Base-by-base conservation (phyloP, 2,888 invertebrate genomes). In the Vesta saturnalis region DNA sequence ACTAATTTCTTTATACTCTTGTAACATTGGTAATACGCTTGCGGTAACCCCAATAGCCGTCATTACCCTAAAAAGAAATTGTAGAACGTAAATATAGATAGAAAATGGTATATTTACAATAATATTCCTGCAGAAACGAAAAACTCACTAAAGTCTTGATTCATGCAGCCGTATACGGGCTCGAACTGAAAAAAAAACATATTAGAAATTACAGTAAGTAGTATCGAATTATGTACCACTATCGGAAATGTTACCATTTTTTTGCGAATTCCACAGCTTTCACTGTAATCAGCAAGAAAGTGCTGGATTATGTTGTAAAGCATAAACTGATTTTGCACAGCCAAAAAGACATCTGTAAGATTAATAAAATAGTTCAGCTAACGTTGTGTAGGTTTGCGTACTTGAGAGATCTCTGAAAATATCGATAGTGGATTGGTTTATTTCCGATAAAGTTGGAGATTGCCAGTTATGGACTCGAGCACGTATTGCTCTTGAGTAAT, bases 71-170 rank as follows among this genome's bases (percentile, higher is more conserved):
- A 52, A 61, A 23, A 18, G 14, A 8, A 19, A 2, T 39, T 35
- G 15, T 47, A 23, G n/a, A n/a, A n/a, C n/a, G n/a, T n/a, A n/a
- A n/a, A n/a, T n/a, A n/a, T n/a, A n/a, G n/a, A n/a, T n/a, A n/a
- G n/a, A n/a, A n/a, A n/a, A n/a, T n/a, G n/a, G n/a, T n/a, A n/a
- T n/a, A n/a, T n/a, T n/a, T n/a, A n/a, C n/a, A n/a, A n/a, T n/a
- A n/a, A n/a, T n/a, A n/a, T n/a, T n/a, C n/a, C n/a, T n/a, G n/a
- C n/a, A n/a, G n/a, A n/a, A n/a, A n/a, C n/a, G n/a, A n/a, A n/a
- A n/a, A n/a, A n/a, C n/a, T n/a, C n/a, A n/a, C n/a, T 96, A 79
- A 97, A 96, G 79, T 94, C 93, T 0, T 96, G 94, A 60, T 90
- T 86, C 30, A 61, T 52, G 4, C 8, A n/a, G 3, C n/a, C 19